Evolutionary conservation across 2,888 invertebrate genomes (phyloP).

Genomic region (Druceiella hillmani): DNA sequence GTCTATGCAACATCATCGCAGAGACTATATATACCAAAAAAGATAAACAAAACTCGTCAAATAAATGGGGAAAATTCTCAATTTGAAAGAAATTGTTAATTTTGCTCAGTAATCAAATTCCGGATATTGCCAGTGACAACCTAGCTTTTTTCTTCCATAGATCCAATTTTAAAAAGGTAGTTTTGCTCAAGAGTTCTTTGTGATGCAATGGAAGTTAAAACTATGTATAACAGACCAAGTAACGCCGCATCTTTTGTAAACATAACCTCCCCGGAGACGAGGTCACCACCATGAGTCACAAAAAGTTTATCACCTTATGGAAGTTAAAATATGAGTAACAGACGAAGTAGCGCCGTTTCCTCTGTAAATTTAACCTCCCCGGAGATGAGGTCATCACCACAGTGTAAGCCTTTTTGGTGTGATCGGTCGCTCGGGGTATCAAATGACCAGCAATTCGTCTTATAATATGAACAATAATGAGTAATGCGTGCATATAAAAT

Average conservation of each 20-base stretch:
- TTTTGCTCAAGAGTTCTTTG: constrained; percentile 25
- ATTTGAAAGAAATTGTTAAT: constrained; percentile 21
- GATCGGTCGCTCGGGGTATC: too few relatives aligned
- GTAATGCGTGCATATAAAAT: too few relatives aligned
- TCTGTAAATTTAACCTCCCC: too few relatives aligned
- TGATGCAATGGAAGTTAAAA: constrained; percentile 20
- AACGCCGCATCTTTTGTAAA: constrained; percentile 14
- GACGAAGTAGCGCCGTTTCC: too few relatives aligned
- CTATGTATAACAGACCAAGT: constrained; percentile 17
- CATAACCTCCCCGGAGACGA: constrained; percentile 13
- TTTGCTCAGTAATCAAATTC: constrained; percentile 22
- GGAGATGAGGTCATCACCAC: too few relatives aligned
- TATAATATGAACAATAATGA: too few relatives aligned
- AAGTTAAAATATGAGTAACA: too few relatives aligned
- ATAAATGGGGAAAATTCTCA: constrained; percentile 10
- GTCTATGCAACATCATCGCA: constrained; percentile 18
- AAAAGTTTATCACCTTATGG: too few relatives aligned
- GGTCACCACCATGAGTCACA: constrained; percentile 14
- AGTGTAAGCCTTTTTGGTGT: too few relatives aligned
- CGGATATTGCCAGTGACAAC: constrained; percentile 22
- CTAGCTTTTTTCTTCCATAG: constrained; percentile 25
- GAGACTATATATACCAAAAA: constrained; percentile 17
- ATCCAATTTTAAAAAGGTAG: constrained; percentile 22
- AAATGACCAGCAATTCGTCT: too few relatives aligned
- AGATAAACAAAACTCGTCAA: constrained; percentile 13